Percentiles rank a stretch among this genome's conserved stretches.
Conservation (phyloP, 92 coral and sea anemone genomes). For the Bergia sp. region DNA sequence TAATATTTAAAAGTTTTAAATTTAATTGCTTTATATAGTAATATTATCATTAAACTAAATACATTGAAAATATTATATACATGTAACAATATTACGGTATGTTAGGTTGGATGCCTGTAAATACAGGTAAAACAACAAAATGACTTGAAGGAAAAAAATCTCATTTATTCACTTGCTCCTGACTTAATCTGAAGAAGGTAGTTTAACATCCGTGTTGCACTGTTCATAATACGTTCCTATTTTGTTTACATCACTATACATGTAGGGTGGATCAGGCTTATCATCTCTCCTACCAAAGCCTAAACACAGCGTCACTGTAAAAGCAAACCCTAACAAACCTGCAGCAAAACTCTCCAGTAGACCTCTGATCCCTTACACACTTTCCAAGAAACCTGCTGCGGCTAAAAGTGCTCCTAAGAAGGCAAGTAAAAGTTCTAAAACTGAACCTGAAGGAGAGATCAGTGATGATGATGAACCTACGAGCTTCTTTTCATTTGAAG, state of each 20-base stretch:
- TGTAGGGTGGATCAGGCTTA: constrained; percentile 82
- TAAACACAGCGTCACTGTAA: constrained; percentile 83
- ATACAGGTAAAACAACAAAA: no score
- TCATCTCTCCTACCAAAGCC: constrained; percentile 94
- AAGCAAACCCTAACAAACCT: constrained; percentile 88
- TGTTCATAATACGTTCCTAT: neutral
- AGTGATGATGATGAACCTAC: constrained; percentile 77
- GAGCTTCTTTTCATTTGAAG: constrained; percentile 80
- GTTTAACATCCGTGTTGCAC: neutral
- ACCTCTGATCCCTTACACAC: constrained; percentile 84
- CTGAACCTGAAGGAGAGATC: constrained; percentile 52
- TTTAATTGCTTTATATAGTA: no score
- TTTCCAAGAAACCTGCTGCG: constrained; percentile 68
- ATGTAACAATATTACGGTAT: no score
- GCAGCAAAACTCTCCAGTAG: constrained; percentile 76
- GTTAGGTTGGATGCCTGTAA: no score
- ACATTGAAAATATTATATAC: no score
- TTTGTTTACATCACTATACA: constrained; percentile 7
- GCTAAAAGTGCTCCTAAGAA: constrained; percentile 32
- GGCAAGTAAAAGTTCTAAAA: constrained; percentile 42
- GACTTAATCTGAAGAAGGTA: neutral
- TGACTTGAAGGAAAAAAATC: no score
- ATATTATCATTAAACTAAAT: no score
- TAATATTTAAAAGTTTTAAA: no score
- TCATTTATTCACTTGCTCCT: no score